Conservation (phyloP, 2,797 vertebrate genomes). For the Okamejei kenojei region DNA sequence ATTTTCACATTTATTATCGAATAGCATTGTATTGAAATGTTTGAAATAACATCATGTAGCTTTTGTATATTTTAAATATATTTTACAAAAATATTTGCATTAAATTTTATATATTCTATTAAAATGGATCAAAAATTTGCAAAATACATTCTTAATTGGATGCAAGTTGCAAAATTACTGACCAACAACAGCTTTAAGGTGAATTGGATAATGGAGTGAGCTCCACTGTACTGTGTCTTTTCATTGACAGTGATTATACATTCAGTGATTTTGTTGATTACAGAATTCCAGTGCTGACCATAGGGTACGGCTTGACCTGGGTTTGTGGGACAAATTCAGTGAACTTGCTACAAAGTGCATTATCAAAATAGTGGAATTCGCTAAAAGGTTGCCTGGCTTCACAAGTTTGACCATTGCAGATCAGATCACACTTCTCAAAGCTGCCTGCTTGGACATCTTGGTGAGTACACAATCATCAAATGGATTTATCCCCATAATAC, state of each 20-base stretch:
- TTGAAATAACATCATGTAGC: not conserved
- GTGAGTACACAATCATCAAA: slow-evolving; percentile 56
- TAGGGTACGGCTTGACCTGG: slow-evolving; percentile 83
- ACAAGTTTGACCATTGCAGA: slow-evolving; percentile 85
- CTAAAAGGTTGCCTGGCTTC: slow-evolving; percentile 86
- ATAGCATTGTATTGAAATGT: not conserved
- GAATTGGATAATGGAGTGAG: not conserved
- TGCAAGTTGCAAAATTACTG: not conserved
- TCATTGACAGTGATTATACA: slow-evolving; percentile 21
- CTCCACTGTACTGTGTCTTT: not conserved
- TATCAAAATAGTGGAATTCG: slow-evolving; percentile 95
- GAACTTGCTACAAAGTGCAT: slow-evolving; percentile 95
- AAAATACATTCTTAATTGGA: not conserved
- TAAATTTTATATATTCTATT: too few relatives aligned
- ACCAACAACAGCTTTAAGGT: not conserved
- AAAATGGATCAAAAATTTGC: not conserved
- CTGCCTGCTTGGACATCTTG: slow-evolving; percentile 91
- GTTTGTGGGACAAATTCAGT: slow-evolving; percentile 94
- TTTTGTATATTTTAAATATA: not conserved
- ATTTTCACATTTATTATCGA: not conserved
- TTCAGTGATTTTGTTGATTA: slow-evolving; percentile 33
- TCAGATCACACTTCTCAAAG: slow-evolving; percentile 91
- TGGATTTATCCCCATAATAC: slow-evolving; percentile 39
- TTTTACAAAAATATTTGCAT: not conserved
- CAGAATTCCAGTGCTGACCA: slow-evolving; percentile 90